Evolutionary conservation across 2,113 vertebrate genomes (phyloP).

Genomic region (Neopipo cinnamomea): DNA sequence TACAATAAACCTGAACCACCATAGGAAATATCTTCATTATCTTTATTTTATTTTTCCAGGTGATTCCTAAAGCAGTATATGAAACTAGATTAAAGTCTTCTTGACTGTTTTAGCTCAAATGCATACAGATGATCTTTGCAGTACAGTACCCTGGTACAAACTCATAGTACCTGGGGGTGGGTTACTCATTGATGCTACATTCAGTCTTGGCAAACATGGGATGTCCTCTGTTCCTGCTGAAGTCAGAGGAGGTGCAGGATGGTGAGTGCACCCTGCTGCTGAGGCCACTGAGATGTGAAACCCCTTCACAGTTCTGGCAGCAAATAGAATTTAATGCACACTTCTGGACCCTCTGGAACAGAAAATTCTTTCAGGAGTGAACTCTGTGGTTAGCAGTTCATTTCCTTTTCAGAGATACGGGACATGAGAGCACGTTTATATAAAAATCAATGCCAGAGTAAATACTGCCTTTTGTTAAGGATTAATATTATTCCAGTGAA

Average conservation of each 20-base stretch:
- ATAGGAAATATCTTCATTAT: neutral
- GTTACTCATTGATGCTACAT: neutral
- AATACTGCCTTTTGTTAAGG: slow-evolving; percentile 29
- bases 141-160: neutral
- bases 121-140: neutral
- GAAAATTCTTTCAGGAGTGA: slow-evolving; percentile 6
- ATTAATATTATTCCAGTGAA: slow-evolving; percentile 37
- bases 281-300: neutral
- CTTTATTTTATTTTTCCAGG: neutral
- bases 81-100: neutral
- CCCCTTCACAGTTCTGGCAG: neutral
- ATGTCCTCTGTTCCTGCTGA: neutral
- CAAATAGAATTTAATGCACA: neutral
- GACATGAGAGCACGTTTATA: neutral
- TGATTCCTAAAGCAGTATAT: neutral
- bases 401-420: slow-evolving; percentile 10
- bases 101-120: neutral
- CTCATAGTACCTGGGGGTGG: neutral
- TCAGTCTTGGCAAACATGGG: neutral
- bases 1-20: neutral
- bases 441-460: slow-evolving; percentile 47
- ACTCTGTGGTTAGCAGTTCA: neutral
- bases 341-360: neutral
- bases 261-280: neutral
- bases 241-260: neutral